Evolutionary conservation across 2,797 vertebrate genomes (phyloP), one percentile per base, ranked within the genome.

Genomic region (Myiotriccus ornatus): DNA sequence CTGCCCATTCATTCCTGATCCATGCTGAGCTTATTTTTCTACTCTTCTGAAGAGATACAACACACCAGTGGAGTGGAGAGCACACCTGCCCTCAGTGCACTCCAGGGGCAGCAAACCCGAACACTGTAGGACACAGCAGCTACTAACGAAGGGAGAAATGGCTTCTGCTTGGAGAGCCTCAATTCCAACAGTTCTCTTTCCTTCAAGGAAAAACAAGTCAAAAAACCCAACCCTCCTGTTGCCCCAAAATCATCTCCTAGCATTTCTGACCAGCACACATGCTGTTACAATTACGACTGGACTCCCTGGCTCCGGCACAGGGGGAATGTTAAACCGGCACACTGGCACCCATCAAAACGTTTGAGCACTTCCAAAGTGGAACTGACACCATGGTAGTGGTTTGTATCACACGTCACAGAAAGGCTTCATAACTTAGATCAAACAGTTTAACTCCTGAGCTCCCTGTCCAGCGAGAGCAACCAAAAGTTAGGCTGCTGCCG

Each of bases 281-380:
- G 96, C 94, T 98, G 97, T 98, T 98, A 97, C 96, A 97, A 97
- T 98, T 98, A 98, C 7, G 90, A 95, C 90, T 44, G 97, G 97
- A 97, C 97, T 97, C 92, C 95, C 73, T 96, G 97, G 97, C 97
- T 98, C 97, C 97, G 76, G 92, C 96, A 97, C 71, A 97, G 95
- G 94, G 96, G 96, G 96, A 96, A 96, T 90, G 97, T 97, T 97
- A 97, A 98, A 97, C 90, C 92, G 4, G 96, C 95, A 97, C 96
- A 97, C 97, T 97, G 97, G 97, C 97, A 98, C 97, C 97, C 97
- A 97, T 98, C 97, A 98, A 98, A 98, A 97, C 97, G 96, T 97
- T 97, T 82, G 90, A 27, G 43, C 97, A 94, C 96, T 97, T 97
- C 97, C 97, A 97, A 97, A 97, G 97, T 98, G 97, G 97, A 98